phyloP scores from a whole-genome alignment of 2,113 vertebrate genomes.

The Microcebus jonahi region DNA sequence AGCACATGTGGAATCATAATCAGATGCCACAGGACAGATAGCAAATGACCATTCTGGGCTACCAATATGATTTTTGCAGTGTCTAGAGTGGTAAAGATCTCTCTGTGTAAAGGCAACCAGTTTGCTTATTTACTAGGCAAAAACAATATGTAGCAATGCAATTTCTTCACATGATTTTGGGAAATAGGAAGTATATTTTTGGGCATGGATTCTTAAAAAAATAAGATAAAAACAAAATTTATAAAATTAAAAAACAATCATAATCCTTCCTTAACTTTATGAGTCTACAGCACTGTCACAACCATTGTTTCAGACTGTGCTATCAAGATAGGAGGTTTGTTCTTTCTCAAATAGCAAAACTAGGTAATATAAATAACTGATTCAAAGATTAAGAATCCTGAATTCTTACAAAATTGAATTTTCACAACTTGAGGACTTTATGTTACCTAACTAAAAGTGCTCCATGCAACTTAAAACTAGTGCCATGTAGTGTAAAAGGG shows the following conservation, averaged over 20 bases:
- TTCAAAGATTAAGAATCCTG: slow-evolving; percentile 14
- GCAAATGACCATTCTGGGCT: background rate
- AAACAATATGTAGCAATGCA: background rate
- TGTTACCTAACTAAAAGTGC: background rate
- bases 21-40: background rate
- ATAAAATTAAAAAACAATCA: slow-evolving; percentile 14
- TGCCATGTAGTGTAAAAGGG: background rate
- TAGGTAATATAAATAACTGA: background rate
- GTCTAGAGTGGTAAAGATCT: background rate
- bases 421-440: background rate
- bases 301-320: background rate
- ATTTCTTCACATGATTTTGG: background rate
- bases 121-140: background rate
- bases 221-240: background rate
- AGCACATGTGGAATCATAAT: background rate
- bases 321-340: background rate
- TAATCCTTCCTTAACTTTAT: background rate
- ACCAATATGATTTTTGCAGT: background rate
- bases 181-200: background rate
- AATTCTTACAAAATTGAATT: background rate
- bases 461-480: background rate
- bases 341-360: background rate
- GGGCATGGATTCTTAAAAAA: background rate
- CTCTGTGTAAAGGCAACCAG: background rate
- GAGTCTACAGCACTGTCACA: background rate